Evolutionary conservation across 1,140 invertebrate species (phyloP).

Genomic region (Drosophila fuyamai): DNA sequence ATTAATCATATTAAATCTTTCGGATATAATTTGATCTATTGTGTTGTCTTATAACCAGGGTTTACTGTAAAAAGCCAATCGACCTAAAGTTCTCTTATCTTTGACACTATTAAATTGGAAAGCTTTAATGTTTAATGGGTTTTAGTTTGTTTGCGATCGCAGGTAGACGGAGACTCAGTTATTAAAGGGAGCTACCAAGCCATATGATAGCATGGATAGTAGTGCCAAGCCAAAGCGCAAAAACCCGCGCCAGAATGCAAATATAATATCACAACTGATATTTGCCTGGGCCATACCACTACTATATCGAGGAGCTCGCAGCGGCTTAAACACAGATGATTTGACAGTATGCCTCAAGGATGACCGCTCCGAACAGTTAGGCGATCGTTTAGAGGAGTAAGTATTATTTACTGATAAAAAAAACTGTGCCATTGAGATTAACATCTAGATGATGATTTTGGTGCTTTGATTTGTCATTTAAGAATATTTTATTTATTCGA

Average conservation of each 20-base stretch:
- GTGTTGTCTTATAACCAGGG: too few relatives aligned
- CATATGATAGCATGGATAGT: constrained; percentile 75
- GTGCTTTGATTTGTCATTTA: not conserved
- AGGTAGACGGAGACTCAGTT: constrained; percentile 15
- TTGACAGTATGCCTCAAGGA: constrained; percentile 75
- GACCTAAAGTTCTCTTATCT: constrained; percentile 16
- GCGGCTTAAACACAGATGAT: constrained; percentile 79
- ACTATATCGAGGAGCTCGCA: constrained; percentile 71
- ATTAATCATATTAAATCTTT: too few relatives aligned
- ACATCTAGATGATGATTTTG: too few relatives aligned
- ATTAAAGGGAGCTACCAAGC: not conserved
- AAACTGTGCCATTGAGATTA: not conserved
- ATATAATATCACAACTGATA: constrained; percentile 80
- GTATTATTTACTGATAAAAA: constrained; percentile 17
- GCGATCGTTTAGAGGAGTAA: constrained; percentile 84
- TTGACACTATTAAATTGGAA: not conserved
- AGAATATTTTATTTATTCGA: not conserved
- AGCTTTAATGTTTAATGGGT: constrained; percentile 15
- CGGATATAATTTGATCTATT: too few relatives aligned
- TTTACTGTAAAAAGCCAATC: not conserved
- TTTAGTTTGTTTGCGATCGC: constrained; percentile 3
- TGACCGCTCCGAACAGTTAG: constrained; percentile 79
- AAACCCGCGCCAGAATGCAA: constrained; percentile 79
- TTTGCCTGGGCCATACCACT: constrained; percentile 84
- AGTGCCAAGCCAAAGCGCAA: constrained; percentile 73